Evolutionary conservation across 2,113 vertebrate genomes (phyloP).

Genomic region (Fregetta grallaria): DNA sequence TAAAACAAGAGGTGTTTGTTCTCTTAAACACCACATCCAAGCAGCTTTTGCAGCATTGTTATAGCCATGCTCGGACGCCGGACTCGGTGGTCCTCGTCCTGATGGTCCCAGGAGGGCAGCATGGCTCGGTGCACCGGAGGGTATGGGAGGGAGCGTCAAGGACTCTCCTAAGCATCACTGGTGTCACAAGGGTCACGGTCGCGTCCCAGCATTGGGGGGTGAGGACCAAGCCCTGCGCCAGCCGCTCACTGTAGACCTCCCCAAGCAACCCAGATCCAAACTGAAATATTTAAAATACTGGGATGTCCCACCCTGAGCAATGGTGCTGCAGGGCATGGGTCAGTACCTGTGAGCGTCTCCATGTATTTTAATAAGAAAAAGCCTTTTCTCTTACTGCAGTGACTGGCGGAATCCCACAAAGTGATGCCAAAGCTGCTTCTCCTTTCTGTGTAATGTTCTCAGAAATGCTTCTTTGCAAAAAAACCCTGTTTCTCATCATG

Average conservation of each 20-base stretch:
- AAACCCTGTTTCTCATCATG: neutral
- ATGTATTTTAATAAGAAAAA: neutral
- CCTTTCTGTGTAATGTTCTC: neutral
- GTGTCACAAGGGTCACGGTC: neutral
- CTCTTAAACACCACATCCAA: neutral
- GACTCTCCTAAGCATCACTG: neutral
- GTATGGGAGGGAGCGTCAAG: neutral
- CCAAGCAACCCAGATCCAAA: neutral
- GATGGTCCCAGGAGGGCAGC: neutral
- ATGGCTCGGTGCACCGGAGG: neutral
- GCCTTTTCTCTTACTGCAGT: neutral
- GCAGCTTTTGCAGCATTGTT: neutral
- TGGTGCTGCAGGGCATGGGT: neutral
- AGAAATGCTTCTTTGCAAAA: neutral
- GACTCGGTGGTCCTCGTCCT: neutral
- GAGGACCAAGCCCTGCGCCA: neutral
- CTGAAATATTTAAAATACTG: neutral
- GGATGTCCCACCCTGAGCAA: rapidly evolving
- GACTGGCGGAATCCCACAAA: neutral
- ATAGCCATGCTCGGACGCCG: rapidly evolving
- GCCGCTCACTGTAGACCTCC: neutral
- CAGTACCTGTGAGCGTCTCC: neutral
- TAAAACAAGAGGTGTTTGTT: slow-evolving; percentile 36
- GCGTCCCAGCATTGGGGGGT: neutral
- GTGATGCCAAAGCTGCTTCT: neutral